Conservation (phyloP, 2,113 vertebrate genomes). For the Tympanuchus pallidicinctus region DNA sequence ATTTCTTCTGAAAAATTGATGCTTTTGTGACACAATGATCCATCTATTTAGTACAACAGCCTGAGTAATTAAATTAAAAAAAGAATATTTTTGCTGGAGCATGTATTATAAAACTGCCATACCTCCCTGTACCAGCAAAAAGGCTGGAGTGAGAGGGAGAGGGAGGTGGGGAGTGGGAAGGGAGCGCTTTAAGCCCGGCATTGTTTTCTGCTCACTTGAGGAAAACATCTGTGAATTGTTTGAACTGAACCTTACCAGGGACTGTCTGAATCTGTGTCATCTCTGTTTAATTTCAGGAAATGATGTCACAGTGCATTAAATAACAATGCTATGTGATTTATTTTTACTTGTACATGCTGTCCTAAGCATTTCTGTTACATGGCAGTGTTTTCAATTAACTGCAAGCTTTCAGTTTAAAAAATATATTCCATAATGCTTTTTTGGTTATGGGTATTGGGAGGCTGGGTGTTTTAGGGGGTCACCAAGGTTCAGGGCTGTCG, state of each 20-base stretch:
- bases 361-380: conserved; percentile 75
- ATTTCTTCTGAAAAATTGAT: conserved; percentile 74
- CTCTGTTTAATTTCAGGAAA: conserved; percentile 85
- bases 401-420: conserved; percentile 67
- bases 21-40: conserved; percentile 71
- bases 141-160: neutral
- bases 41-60: conserved; percentile 70
- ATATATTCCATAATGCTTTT: conserved; percentile 58
- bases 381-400: conserved; percentile 81
- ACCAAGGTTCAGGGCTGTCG: conserved; percentile 83
- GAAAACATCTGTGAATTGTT: conserved; percentile 92
- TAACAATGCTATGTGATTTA: conserved; percentile 79
- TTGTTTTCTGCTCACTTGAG: conserved; percentile 81
- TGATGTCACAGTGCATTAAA: conserved; percentile 83
- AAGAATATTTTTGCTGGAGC: conserved; percentile 65
- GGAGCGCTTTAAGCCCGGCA: conserved; percentile 57
- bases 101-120: conserved; percentile 54
- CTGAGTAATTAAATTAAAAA: conserved; percentile 72
- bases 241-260: conserved; percentile 79
- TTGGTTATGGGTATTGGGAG: neutral
- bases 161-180: neutral
- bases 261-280: conserved; percentile 81
- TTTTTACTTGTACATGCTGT: conserved; percentile 79
- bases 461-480: conserved; percentile 80
- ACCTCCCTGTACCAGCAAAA: neutral